Base-by-base conservation (phyloP, 2,797 vertebrate genomes). In the Chelon labrosus region DNA sequence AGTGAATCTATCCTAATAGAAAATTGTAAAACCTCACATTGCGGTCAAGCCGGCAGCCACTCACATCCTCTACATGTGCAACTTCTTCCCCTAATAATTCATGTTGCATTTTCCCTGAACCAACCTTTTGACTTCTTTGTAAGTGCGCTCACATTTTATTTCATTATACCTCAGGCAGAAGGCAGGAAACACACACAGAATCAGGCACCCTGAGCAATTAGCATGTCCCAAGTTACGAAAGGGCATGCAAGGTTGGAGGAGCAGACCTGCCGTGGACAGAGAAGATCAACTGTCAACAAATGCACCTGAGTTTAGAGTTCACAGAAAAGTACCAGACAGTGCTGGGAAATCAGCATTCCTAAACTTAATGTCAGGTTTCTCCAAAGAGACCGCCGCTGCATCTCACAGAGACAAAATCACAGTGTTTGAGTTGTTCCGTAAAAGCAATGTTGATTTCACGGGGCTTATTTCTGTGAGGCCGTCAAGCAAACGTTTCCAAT, bases 301-400 rank as follows among this genome's bases (percentile, higher is more conserved):
- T 66, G 38, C 39, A 25, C 19, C 53, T 50, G 16, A 70, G 52
- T 76, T 79, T 59, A 57, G 55, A 67, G 22, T 61, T 56, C 65
- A 78, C 44, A 53, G 19, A 68, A n/a, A 63, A 49, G 58, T 64
- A 67, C 16, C 47, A 57, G 41, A 68, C 44, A 2, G 53, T 73
- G 80, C 68, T 46, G 42, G 77, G 38, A 56, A 61, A 62, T 80
- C 56, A 44, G 62, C 67, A 78, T 83, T 84, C 72, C 20, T 62
- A 52, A 51, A 55, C 39, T 57, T 77, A 52, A 67, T 72, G 61
- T 68, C 57, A 73, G 64, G 31, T 73, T 79, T n/a, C 35, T 65
- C 13, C 2, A 70, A 75, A 78, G 56, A 60, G 31, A 38, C 70
- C 22, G 25, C 37, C 31, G 25, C 56, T 38, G 53, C 39, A 70